These are phyloP conservation scores for Rhineura floridana DNA, from an alignment of 2,113 vertebrate species.

Conservation along the genomic window DNA sequence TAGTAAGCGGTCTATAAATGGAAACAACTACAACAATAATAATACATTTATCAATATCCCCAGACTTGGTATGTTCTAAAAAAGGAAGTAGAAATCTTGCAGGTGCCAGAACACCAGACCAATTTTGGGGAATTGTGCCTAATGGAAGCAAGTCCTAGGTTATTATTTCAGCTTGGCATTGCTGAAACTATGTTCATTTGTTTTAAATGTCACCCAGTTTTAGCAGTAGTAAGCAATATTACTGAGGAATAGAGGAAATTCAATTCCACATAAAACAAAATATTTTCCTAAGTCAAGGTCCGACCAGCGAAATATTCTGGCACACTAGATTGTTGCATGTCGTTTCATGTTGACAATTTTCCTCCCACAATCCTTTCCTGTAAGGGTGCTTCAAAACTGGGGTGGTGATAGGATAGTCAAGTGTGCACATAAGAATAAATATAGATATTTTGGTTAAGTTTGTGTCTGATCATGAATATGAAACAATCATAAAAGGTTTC, in stretches of 20 bases:
- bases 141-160: neutral
- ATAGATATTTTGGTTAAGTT: neutral
- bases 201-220: neutral
- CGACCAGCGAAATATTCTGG: neutral
- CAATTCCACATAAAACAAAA: neutral
- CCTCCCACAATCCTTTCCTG: neutral
- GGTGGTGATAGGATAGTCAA: neutral
- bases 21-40: too few relatives aligned
- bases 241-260: neutral
- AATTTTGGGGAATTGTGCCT: neutral
- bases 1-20: too few relatives aligned
- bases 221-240: neutral
- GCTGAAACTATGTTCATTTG: neutral
- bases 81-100: too few relatives aligned
- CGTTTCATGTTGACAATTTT: neutral
- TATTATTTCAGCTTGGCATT: neutral
- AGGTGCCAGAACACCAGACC: too few relatives aligned
- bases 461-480: neutral
- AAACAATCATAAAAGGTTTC: neutral
- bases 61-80: too few relatives aligned
- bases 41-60: too few relatives aligned
- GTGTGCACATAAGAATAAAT: neutral
- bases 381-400: neutral
- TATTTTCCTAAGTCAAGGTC: neutral
- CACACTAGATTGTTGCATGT: neutral